Base-by-base conservation (phyloP, 2,797 vertebrate genomes). In the Rousettus madagascariensis region DNA sequence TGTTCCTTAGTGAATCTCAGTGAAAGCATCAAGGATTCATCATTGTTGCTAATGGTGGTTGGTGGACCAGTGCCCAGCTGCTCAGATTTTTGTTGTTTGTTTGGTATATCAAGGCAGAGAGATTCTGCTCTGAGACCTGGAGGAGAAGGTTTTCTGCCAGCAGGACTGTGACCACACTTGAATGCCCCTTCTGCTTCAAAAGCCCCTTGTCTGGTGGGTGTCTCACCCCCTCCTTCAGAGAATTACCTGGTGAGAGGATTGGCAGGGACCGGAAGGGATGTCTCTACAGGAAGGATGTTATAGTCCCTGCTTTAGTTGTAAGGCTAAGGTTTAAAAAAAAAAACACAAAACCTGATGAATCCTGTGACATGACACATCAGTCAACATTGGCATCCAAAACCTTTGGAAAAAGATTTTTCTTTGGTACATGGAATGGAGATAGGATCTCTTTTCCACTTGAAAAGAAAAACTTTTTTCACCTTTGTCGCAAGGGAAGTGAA, bases 41-140 rank as follows among this genome's bases (percentile, higher is more conserved):
- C 0, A 2, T 41, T 33, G 90, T 95, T 92, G 92, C 96, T 95
- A 95, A 95, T 96, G 94, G 80, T 72, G 82, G 49, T 22, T 79
- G 87, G 77, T 78, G 90, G 85, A 79, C 66, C 0, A 7, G 92
- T 63, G 68, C 80, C 92, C 95, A 90, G 85, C 75, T 93, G 86
- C 61, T 93, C 75, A 53, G 2, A 59, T 43, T 38, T 57, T 74
- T 66, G 72, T 86, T 95, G 65, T 75, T 88, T 65, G 46, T 90
- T 93, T 94, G 83, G 92, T 96, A 28, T 79, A 36, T 0, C 19
- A 7, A 78, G n/a, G 57, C 87, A 88, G 68, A 88, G 65, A 17
- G 43, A 85, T 68, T 92, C 77, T 66, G 71, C 87, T 30, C 20
- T 4, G 16, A 94, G 63, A 46, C 75, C 66, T n/a, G 36, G 59